These are phyloP conservation scores for Hippoglossus stenolepis DNA, from an alignment of 2,113 vertebrate species.

Conservation along the genomic window DNA sequence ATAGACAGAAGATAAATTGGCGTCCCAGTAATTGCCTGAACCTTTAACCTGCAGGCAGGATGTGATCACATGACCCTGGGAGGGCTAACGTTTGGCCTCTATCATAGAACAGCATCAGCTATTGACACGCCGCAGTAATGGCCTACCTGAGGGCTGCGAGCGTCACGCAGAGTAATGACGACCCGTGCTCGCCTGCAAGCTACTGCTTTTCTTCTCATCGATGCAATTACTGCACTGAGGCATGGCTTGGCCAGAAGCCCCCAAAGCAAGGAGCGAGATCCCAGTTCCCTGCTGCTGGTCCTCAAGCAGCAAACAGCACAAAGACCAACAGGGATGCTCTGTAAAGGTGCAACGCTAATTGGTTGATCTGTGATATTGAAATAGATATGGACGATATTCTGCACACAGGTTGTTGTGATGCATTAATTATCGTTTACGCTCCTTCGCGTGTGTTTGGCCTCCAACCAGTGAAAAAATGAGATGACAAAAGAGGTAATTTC, in stretches of 20 bases:
- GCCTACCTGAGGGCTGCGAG: conserved; percentile 62
- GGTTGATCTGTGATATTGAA: conserved; percentile 41
- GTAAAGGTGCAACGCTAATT: conserved; percentile 20
- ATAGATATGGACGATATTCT: conserved; percentile 33
- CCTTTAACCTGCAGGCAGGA: conserved; percentile 63
- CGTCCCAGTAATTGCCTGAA: conserved; percentile 64
- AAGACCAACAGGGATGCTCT: conserved; percentile 2
- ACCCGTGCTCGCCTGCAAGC: conserved; percentile 59
- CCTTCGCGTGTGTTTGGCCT: conserved; percentile 37
- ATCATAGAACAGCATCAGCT: conserved; percentile 57
- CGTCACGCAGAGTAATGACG: conserved; percentile 74
- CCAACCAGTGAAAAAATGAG: conserved; percentile 73
- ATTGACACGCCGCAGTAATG: conserved; percentile 74
- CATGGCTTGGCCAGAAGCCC: conserved; percentile 33
- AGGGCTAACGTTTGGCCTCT: conserved; percentile 57
- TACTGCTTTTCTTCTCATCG: conserved; percentile 63
- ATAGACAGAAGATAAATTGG: conserved; percentile 61
- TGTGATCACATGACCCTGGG: conserved; percentile 67
- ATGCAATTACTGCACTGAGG: conserved; percentile 70
- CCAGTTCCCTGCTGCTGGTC: conserved; percentile 22
- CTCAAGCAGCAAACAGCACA: conserved; percentile 26
- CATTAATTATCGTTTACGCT: conserved; percentile 70
- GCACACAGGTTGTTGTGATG: conserved; percentile 33
- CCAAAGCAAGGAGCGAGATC: conserved; percentile 24
- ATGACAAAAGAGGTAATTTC: conserved; percentile 77